A percentile compares a stretch with the other conserved stretches of the same genome.
Conservation (phyloP, 1,140 invertebrate species). For the Drosophila erecta region DNA sequence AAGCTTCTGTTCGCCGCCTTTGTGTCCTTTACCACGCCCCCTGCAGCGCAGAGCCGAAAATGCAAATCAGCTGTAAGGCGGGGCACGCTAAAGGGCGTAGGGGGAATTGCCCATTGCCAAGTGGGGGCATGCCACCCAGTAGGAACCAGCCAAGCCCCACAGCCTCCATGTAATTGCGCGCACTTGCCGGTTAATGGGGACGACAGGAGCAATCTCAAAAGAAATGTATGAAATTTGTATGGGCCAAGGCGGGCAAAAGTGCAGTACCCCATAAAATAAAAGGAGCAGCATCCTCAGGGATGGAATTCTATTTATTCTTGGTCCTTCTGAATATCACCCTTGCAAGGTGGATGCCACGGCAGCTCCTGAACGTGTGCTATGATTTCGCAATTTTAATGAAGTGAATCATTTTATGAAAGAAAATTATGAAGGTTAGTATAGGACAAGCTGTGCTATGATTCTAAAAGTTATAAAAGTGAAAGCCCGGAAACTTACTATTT, state of each 20-base stretch:
- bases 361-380: too few relatives aligned
- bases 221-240: slow-evolving; percentile 81
- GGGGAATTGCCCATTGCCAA: slow-evolving; percentile 2
- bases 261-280: slow-evolving; percentile 47
- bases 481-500: too few relatives aligned
- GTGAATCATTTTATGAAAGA: background rate
- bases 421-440: too few relatives aligned
- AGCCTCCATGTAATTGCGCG: slow-evolving; percentile 65
- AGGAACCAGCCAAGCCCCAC: background rate
- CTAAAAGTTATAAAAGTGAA: too few relatives aligned
- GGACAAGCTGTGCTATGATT: too few relatives aligned
- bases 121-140: background rate
- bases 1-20: slow-evolving; percentile 31
- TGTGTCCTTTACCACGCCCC: slow-evolving; percentile 19
- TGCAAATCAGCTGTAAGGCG: slow-evolving; percentile 77
- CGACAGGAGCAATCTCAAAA: slow-evolving; percentile 77
- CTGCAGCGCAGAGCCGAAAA: slow-evolving; percentile 68
- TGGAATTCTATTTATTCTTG: slow-evolving; percentile 10
- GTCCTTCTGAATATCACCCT: background rate
- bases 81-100: background rate
- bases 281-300: slow-evolving; percentile 17
- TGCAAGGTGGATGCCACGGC: slow-evolving; percentile 1
- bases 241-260: slow-evolving; percentile 60
- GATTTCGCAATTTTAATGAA: background rate
- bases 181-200: slow-evolving; percentile 77